Evolutionary conservation across 2,113 vertebrate species (phyloP).

Genomic region (Leucosticte australis): DNA sequence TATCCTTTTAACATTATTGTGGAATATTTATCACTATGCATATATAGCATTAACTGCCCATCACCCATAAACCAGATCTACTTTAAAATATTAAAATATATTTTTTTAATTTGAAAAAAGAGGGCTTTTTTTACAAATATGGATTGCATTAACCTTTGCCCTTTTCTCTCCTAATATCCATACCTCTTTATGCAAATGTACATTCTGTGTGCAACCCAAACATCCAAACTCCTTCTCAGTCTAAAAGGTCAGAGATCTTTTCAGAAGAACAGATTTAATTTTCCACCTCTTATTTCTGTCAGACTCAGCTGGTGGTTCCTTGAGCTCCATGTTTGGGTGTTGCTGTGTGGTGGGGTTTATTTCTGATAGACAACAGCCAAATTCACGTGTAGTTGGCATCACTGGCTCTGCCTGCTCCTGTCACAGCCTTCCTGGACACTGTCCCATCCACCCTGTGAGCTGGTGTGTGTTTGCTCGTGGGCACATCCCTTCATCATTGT

Average conservation of each 20-base stretch:
- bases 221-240: not conserved
- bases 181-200: not conserved
- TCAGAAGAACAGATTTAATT: not conserved
- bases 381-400: accelerated
- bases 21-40: not conserved
- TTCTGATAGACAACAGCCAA: not conserved
- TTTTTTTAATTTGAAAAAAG: not conserved
- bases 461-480: accelerated
- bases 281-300: not conserved
- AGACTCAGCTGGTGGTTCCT: not conserved
- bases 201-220: not conserved
- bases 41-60: not conserved
- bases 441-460: no score
- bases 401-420: not conserved
- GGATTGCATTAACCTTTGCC: not conserved
- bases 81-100: not conserved
- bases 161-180: not conserved
- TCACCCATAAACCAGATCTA: not conserved
- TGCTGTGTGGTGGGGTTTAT: accelerated
- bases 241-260: not conserved
- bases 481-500: not conserved
- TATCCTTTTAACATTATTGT: not conserved
- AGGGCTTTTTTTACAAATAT: not conserved
- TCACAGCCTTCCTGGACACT: accelerated
- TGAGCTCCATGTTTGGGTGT: not conserved